These are phyloP conservation scores for Coelinius sp. DNA, from an alignment of 2,888 invertebrate species.

Conservation along the genomic window DNA sequence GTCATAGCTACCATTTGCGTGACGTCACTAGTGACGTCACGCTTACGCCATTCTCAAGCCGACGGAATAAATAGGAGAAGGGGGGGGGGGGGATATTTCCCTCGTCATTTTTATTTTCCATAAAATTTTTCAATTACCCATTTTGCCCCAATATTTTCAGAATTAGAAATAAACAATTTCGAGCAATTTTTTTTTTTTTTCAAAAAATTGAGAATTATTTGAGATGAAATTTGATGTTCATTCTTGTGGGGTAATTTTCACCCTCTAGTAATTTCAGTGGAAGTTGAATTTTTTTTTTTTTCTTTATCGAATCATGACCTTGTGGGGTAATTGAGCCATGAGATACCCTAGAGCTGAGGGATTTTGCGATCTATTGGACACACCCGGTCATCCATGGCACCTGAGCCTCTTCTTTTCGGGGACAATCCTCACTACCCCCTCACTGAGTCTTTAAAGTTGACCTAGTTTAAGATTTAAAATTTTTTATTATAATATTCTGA, in stretches of 20 bases:
- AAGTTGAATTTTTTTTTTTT: neutral
- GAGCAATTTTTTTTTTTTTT: too few relatives aligned
- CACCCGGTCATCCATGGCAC: constrained; percentile 17
- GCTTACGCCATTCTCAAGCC: constrained; percentile 23
- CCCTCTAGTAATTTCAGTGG: neutral
- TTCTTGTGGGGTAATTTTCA: neutral
- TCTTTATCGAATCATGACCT: constrained; percentile 24
- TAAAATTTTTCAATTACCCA: too few relatives aligned
- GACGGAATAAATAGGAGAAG: neutral
- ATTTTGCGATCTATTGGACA: constrained; percentile 26
- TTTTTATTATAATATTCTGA: too few relatives aligned
- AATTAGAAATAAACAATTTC: too few relatives aligned
- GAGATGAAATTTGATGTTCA: too few relatives aligned
- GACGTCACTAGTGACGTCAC: constrained; percentile 60
- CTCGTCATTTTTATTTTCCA: too few relatives aligned
- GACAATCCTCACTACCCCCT: neutral
- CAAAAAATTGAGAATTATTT: too few relatives aligned
- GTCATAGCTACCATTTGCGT: constrained; percentile 55
- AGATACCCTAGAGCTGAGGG: neutral
- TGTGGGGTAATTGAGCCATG: neutral
- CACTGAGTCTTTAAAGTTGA: neutral
- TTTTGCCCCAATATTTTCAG: too few relatives aligned
- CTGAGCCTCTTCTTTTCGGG: neutral
- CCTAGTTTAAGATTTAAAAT: neutral
- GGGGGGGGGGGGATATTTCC: too few relatives aligned